Base-by-base conservation (phyloP, 1,140 invertebrate genomes). In the Steinernema feltiae region DNA sequence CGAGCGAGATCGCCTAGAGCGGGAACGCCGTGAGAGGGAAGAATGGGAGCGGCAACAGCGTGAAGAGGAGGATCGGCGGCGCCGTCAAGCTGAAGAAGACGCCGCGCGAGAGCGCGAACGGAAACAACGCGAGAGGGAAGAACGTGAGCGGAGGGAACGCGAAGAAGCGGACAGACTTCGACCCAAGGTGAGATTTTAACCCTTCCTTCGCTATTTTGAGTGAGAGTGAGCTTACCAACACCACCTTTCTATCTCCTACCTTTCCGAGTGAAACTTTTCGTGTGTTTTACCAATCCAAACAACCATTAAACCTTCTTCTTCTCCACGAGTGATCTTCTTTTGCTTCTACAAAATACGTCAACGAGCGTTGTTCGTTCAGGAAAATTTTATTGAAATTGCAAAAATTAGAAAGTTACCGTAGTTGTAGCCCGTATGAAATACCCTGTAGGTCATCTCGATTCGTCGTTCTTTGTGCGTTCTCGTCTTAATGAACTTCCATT, bases 11-110 rank as follows among this genome's bases (percentile, higher is more conserved):
- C 35, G 35, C 21, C 48, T 74, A 7, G 80, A 82, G 30, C 35
- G 84, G 31, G 70, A 70, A 18, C 32, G 83, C n/a, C 15, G 72
- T 29, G 82, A 85, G 48, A 84, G 85, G n/a, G 82, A 85, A 63
- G 84, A 83, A 46, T 72, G 84, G 15, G 48, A 74, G 18, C 29
- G 76, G n/a, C 71, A 48, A 18, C 32, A 70, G 21, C 35, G 72
- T 12, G 82, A 76, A 72, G 82, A 82, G 24, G 80, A 82, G 69
- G 79, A 74, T 3, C 7, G 32, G 7, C 75, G 75, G 29, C 24
- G 53, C 2, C 3, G 46, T 3, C 17, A 76, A 69, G 72, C 31
- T 12, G 72, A 73, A 71, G 70, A 71, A 12, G 72, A 30, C 53
- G 72, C 7, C 31, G 24, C 7, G 27, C 7, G 46, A 24, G n/a